These are phyloP conservation scores for Oncorhynchus tshawytscha DNA, from an alignment of 2,113 vertebrate species.

Conservation along the genomic window DNA sequence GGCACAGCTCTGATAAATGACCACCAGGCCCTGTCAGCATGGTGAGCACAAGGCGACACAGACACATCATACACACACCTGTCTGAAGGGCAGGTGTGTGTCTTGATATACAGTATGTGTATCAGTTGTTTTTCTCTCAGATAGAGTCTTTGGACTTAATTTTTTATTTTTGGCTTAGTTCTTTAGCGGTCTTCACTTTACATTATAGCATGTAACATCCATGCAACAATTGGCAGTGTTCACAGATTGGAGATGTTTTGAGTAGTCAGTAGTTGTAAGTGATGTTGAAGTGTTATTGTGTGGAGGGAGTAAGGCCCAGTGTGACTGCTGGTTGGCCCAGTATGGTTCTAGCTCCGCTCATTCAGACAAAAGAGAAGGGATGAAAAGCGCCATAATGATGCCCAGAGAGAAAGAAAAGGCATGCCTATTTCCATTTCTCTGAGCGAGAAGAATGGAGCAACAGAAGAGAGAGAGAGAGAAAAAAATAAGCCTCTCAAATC, in stretches of 20 bases:
- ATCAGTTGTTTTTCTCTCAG: too few species aligned
- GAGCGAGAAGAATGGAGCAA: conserved; percentile 65
- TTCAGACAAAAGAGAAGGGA: conserved; percentile 65
- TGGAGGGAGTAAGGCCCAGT: not conserved
- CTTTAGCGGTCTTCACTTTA: conserved; percentile 51
- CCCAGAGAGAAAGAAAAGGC: conserved; percentile 68
- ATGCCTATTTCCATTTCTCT: conserved; percentile 70
- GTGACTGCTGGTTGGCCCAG: conserved; percentile 31
- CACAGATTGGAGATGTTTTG: not conserved
- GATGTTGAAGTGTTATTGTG: conserved; percentile 15
- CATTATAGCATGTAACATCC: conserved; percentile 58
- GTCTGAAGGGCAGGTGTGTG: not conserved
- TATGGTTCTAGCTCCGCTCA: conserved; percentile 26
- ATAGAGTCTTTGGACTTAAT: too few species aligned
- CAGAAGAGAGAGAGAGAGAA: conserved; percentile 63
- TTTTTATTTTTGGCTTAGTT: conserved; percentile 31
- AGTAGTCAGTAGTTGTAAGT: conserved; percentile 41
- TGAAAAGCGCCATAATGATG: conserved; percentile 74
- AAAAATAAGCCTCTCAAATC: conserved; percentile 73
- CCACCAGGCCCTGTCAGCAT: conserved; percentile 7
- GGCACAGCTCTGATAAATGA: conserved; percentile 3
- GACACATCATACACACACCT: not conserved
- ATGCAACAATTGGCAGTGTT: conserved; percentile 47
- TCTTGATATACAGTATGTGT: too few species aligned
- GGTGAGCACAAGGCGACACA: conserved; percentile 33